These are phyloP conservation scores for Mormyrus proboscirostris DNA, from an alignment of 2,797 vertebrate species.

Conservation along the genomic window DNA sequence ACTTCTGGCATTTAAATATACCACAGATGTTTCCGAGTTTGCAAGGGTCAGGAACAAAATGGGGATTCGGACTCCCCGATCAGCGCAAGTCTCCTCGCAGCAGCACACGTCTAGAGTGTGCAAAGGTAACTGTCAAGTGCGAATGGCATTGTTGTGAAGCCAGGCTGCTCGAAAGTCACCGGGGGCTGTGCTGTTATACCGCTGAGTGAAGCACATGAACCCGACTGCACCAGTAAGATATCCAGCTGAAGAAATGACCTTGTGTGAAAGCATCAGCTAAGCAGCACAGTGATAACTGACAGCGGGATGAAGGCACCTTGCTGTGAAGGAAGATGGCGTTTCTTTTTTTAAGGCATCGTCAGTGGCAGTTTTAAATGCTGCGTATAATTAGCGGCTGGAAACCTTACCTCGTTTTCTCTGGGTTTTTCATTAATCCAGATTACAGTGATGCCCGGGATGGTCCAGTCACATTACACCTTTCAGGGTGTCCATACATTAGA, in stretches of 20 bases:
- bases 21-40: neutral
- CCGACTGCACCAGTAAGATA: neutral
- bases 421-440: neutral
- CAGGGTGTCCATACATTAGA: neutral
- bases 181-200: neutral
- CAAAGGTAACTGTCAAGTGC: neutral
- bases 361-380: neutral
- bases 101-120: neutral
- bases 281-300: neutral
- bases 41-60: neutral
- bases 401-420: neutral
- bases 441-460: neutral
- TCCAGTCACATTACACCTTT: neutral
- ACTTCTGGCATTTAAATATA: neutral
- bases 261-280: neutral
- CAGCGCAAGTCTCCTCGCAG: neutral
- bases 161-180: neutral
- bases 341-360: neutral
- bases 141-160: neutral
- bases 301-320: neutral
- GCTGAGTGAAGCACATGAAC: slow-evolving; percentile 8
- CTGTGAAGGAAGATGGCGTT: neutral
- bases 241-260: slow-evolving; percentile 10
- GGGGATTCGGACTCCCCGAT: neutral
- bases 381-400: neutral